Base-by-base conservation (phyloP, 2,888 invertebrate species). In the Embidobia sp. region DNA sequence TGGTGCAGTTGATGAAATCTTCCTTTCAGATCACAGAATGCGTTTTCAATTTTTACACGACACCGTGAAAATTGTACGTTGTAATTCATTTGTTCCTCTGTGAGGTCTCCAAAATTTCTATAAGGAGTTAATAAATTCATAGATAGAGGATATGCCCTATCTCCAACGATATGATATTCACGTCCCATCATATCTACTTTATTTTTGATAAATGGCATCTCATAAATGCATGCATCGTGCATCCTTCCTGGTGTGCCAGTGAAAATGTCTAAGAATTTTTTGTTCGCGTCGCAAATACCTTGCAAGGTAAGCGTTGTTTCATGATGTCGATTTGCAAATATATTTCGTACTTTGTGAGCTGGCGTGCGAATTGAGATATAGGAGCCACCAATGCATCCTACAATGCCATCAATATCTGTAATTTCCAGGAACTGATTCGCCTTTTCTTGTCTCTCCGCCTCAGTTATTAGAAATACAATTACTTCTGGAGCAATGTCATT, bases 41-140 rank as follows among this genome's bases (percentile, higher is more conserved):
- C 40, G 16, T 40, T 40, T 8, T 40, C 40, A 2, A 40, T 40
- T 40, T 40, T 40, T 8, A 40, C 40, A 5, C 40, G 11, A 18
- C 40, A 40, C 3, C 40, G 5, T 16, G 40, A 40, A 18, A 40
- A 40, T 1, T 40, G 40, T 8, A 18, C 16, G 10, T 40, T 40
- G 18, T 16, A 40, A 6, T 40, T 40, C 1, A 6, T 8, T 18
- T 40, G 40, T 8, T 40, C 16, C 7, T 7, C 1, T 10, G 40
- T 40, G 7, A 40, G 18, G 16, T 15, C 13, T 40, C 40, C 40
- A 6, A 40, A 40, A 15, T 40, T 11, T 18, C 40, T 15, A 18
- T 40, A 40, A 2, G 40, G 33, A 1, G 33, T 33, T 10, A 33
- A 11, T n/a, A 33, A 10, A 33, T 33, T 33, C 3, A 33, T 1